Base-by-base conservation (phyloP, 2,797 vertebrate genomes). In the Sciurus carolinensis region DNA sequence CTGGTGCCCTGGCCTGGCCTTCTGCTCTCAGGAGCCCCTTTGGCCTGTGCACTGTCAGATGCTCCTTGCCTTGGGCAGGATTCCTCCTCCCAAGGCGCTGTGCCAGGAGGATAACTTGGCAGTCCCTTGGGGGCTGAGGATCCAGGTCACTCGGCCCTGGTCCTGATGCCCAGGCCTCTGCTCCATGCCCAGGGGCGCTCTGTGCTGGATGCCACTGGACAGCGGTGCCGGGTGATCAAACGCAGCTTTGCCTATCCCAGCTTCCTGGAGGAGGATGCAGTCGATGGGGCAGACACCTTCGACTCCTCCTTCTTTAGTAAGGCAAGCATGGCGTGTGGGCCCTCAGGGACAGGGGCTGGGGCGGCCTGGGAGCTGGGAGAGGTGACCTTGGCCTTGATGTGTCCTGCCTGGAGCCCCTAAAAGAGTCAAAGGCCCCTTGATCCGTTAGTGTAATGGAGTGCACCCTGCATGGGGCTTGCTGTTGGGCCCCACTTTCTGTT, bases 241-340 rank as follows among this genome's bases (percentile, higher is more conserved):
- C 99, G 99, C 96, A 99, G 99, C 98, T 99, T 99, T 26, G 92
- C 98, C 62, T 98, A 99, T 94, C 99, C 99, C 97, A 99, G 99
- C 98, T 99, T 99, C 99, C 97, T 99, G 98, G 99, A 99, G 0
- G 99, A 99, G 47, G 99, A 99, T 66, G 98, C 97, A 0, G 99
- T 99, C 30, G 99, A 99, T 20, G 99, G 98, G 3, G 99, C 98
- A 0, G 99, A 99, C 96, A 98, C 98, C 0, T 98, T 99, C 0
- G 99, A 99, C 97, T 99, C 99, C 0, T 99, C 99, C 3, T 99
- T 99, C 98, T 99, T 99, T 98, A 99, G 99, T 98, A 99, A 99
- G 99, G 99, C 99, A 98, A 99, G 99, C 33, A 24, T 95, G 1
- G 69, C 98, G 98, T 93, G 95, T 72, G 44, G 22, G 54, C 3